Base-by-base conservation (phyloP, 2,888 invertebrate species). In the Melolontha melolontha region DNA sequence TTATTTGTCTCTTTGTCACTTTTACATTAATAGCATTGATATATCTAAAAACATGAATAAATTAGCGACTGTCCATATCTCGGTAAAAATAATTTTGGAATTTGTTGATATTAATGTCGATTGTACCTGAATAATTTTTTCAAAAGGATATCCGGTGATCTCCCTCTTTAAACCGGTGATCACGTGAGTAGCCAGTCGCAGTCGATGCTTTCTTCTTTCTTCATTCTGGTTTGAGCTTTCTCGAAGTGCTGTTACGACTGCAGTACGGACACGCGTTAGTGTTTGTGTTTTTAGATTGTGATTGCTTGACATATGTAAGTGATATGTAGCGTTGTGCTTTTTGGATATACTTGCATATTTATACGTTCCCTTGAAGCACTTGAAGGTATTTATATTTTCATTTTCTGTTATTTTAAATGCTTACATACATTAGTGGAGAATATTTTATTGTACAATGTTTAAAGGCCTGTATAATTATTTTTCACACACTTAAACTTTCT, bases 111-210 rank as follows among this genome's bases (percentile, higher is more conserved):
- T n/a, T n/a, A n/a, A n/a, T 16, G 57, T 17, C 27, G 44, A 42
- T 57, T n/a, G 42, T 29, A 57, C 42, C 57, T 55, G 42, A 27
- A 44, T 57, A 27, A 27, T 42, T 57, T 66, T 66, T 66, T 67
- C 59, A 54, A 75, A 70, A 79, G 79, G 79, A 79, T 78, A 78
- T 78, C 78, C 79, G 79, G 78, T 78, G 76, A 78, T 75, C 77
- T 75, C 77, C 77, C 79, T 76, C 76, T 64, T 62, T 73, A 72
- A 71, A 74, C 73, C 73, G 74, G 74, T 64, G 73, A 72, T 78
- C 79, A 79, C 77, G 76, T 79, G 79, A 79, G 70, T 74, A 73
- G 73, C 71, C 71, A 74, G 75, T 74, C 75, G 76, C 75, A 72
- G 69, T 75, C 73, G 74, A 69, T 71, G 76, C 78, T 78, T 78